Evolutionary conservation across 2,797 vertebrate species (phyloP).

Genomic region (Graptemys geographica): DNA sequence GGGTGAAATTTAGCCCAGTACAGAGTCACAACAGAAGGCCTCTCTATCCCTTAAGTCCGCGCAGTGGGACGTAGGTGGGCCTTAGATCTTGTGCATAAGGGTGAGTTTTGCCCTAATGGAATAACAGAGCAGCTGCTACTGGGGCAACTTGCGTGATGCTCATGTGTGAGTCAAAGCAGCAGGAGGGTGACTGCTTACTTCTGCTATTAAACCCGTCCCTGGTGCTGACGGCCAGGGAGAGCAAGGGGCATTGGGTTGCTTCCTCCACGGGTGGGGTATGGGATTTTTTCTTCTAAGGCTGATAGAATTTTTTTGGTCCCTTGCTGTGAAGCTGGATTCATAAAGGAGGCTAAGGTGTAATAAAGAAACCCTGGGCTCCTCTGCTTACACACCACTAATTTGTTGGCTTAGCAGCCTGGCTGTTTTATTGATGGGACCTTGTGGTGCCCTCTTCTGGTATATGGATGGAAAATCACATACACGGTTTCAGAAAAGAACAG

Average conservation of each 20-base stretch:
- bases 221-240: not conserved
- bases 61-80: not conserved
- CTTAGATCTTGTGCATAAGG: not conserved
- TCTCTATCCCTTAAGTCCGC: not conserved
- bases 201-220: not conserved
- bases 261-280: not conserved
- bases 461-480: not conserved
- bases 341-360: not conserved
- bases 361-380: not conserved
- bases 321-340: not conserved
- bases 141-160: not conserved
- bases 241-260: not conserved
- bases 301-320: not conserved
- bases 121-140: not conserved
- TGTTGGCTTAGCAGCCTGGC: not conserved
- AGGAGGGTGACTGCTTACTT: not conserved
- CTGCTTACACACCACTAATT: not conserved
- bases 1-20: not conserved
- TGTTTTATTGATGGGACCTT: not conserved
- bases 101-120: not conserved
- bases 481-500: not conserved
- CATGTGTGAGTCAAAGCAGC: not conserved
- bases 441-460: not conserved
- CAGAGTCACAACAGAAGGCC: not conserved
- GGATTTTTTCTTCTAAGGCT: not conserved